phyloP scores from a whole-genome alignment of 1,140 invertebrate species.

The Bombus pascuorum region DNA sequence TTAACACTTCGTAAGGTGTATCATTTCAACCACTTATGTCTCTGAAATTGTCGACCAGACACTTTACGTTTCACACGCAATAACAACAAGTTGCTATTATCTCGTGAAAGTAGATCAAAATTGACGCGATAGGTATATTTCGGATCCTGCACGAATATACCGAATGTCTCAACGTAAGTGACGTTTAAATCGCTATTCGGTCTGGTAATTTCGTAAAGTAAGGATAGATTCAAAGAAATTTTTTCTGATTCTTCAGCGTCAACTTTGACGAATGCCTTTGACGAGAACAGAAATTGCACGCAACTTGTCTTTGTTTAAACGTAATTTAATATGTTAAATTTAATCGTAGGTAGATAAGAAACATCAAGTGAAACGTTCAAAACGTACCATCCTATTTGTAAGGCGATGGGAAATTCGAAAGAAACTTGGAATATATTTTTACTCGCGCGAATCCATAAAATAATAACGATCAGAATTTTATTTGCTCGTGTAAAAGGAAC shows the following conservation, averaged over 20 bases:
- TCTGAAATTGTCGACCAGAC: neutral
- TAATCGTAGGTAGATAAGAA: no score
- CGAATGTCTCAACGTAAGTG: neutral
- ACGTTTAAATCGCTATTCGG: neutral
- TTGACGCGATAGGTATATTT: neutral
- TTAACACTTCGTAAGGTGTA: neutral
- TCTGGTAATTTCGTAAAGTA: neutral
- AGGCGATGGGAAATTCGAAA: no score
- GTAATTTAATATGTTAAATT: neutral
- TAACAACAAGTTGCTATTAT: neutral
- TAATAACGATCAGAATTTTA: neutral
- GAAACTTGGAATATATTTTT: neutral
- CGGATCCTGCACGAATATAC: no score
- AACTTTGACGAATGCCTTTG: no score
- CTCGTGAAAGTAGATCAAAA: neutral
- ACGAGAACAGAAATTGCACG: no score
- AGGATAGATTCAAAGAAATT: neutral
- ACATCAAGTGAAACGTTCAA: no score
- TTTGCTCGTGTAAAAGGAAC: neutral
- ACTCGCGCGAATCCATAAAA: neutral
- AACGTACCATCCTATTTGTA: no score
- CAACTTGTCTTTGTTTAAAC: neutral
- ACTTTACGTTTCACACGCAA: neutral
- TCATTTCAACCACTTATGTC: neutral
- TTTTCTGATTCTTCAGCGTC: no score